These are phyloP conservation scores for Hirtodrosophila trivittata DNA, from an alignment of 2,888 invertebrate species.

Conservation along the genomic window DNA sequence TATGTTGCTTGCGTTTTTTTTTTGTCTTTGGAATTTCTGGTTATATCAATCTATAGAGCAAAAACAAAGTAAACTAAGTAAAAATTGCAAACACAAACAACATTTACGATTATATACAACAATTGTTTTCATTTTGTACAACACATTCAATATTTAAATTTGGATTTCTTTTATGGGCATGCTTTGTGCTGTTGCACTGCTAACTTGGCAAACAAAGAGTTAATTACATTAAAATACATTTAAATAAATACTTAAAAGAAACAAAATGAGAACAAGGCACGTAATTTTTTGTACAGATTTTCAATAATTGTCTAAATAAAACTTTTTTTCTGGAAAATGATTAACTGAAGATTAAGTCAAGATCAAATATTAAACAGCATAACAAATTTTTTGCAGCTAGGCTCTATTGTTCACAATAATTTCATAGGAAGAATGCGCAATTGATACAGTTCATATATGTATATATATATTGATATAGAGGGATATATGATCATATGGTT, in stretches of 20 bases:
- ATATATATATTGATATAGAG: background rate
- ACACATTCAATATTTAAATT: slow-evolving; percentile 69
- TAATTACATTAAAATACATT: slow-evolving; percentile 50
- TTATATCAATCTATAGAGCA: slow-evolving; percentile 23
- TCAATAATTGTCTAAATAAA: slow-evolving; percentile 28
- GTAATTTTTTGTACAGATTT: slow-evolving; percentile 44
- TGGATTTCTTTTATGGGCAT: slow-evolving; percentile 30
- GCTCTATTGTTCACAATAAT: slow-evolving; percentile 37
- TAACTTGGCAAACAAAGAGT: slow-evolving; percentile 68
- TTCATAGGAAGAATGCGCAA: slow-evolving; percentile 32
- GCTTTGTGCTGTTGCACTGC: slow-evolving; percentile 55
- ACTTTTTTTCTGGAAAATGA: slow-evolving; percentile 1
- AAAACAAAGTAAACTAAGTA: slow-evolving; percentile 26
- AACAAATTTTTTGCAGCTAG: slow-evolving; percentile 75
- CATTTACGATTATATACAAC: slow-evolving; percentile 65
- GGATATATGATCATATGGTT: slow-evolving; percentile 23
- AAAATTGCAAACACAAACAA: slow-evolving; percentile 42
- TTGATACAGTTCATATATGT: slow-evolving; percentile 19
- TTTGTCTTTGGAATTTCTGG: slow-evolving; percentile 13
- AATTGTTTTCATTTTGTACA: slow-evolving; percentile 36
- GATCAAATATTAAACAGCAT: slow-evolving; percentile 77
- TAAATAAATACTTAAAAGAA: slow-evolving; percentile 28
- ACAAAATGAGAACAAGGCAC: slow-evolving; percentile 47
- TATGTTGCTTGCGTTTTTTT: slow-evolving; percentile 43
- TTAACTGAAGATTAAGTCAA: slow-evolving; percentile 10